Evolutionary conservation across 2,888 invertebrate species (phyloP), one percentile per base, ranked within the genome.

Genomic region (Hofmannophila pseudospretella): DNA sequence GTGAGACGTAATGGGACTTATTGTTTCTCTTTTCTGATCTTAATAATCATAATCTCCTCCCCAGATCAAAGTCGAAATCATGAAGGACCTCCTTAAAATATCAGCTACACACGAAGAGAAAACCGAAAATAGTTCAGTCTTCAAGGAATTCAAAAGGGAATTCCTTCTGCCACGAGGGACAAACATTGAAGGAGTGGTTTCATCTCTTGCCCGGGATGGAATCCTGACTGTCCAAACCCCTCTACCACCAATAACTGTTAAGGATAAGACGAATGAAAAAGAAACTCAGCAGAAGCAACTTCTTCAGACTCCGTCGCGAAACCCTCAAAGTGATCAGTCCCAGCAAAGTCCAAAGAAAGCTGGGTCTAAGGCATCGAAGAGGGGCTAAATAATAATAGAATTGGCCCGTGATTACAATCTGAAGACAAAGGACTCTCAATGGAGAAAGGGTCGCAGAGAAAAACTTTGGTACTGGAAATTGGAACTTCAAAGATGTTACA

Each of bases 71-170:
- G 72, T 77, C 0, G 56, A 55, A 16, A 37, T 78, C 0, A 1
- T 48, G 0, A 50, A 71, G 27, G 54, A 68, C 31, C 37, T 51
- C 0, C 52, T 90, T 1, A 66, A 94, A 91, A 94, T 97, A 13
- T 94, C 96, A 61, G 98, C 97, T 14, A 94, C 94, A 65, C 98
- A 98, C 72, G 96, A 97, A 72, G 97, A 97, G 75, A 96, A 96
- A 75, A 90, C 94, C 14, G 94, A 96, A 66, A 94, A 92, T 59
- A 93, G 93, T 75, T 92, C 94, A 12, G 94, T 96, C 10, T 95
- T 94, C 88, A 91, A 95, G 65, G 97, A 98, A 76, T 98, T 96
- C 89, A 95, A 95, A 71, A 90, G 96, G 38, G 96, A 97, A 82
- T 97, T 97, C 85, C 88, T 94, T 63, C 87, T 98, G 53, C 98